A percentile compares a stretch with the other conserved stretches of the same genome.
phyloP scores from a whole-genome alignment of 2,888 invertebrate genomes.

The Xanthorhoe designata region DNA sequence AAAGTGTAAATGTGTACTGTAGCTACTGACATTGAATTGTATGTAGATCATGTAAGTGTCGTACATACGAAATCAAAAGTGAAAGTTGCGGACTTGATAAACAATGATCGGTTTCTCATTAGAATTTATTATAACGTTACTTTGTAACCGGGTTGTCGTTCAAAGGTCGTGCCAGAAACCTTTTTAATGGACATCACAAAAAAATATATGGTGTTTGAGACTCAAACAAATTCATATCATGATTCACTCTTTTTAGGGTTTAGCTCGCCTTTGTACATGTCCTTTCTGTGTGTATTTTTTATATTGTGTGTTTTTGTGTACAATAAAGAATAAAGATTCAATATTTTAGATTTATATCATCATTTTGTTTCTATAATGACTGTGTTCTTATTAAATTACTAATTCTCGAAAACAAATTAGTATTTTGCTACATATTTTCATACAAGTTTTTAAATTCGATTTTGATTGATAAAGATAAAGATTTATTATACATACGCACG shows the following conservation, averaged over 20 bases:
- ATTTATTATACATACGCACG: background rate
- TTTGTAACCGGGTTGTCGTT: conserved; percentile 31
- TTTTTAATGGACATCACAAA: background rate
- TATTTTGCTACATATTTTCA: too few species aligned
- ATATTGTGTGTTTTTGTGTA: too few species aligned
- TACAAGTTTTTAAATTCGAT: too few species aligned
- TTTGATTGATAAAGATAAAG: too few species aligned
- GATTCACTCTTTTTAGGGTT: too few species aligned
- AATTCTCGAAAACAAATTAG: too few species aligned
- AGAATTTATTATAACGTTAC: conserved; percentile 38
- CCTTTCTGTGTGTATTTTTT: too few species aligned
- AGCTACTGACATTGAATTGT: conserved; percentile 17
- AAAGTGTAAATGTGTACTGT: conserved; percentile 24
- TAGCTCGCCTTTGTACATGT: too few species aligned
- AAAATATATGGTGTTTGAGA: background rate
- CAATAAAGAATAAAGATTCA: too few species aligned
- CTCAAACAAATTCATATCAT: background rate
- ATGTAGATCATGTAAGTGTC: conserved; percentile 34
- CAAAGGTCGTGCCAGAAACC: conserved; percentile 21
- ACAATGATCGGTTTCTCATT: conserved; percentile 37
- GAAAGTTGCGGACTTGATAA: conserved; percentile 41
- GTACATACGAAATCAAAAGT: conserved; percentile 44
- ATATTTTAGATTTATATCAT: too few species aligned
- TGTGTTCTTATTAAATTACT: too few species aligned
- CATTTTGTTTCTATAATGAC: too few species aligned